These are phyloP conservation scores for Yoshiicerus persimilis DNA, from an alignment of 1,140 invertebrate genomes.

Conservation along the genomic window DNA sequence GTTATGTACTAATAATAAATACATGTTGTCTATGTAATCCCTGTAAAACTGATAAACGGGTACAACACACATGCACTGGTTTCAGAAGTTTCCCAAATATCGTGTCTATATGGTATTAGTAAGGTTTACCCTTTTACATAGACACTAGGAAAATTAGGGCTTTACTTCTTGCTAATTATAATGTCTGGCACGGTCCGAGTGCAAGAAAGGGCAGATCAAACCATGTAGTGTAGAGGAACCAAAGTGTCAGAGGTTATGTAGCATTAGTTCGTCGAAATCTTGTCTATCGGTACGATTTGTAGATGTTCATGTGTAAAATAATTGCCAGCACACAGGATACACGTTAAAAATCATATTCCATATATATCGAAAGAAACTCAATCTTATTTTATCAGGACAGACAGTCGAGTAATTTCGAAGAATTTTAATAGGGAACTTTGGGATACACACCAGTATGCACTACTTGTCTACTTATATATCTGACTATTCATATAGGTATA, in stretches of 20 bases:
- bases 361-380: neutral
- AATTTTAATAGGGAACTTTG: neutral
- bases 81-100: neutral
- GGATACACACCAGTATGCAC: neutral
- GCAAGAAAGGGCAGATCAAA: neutral
- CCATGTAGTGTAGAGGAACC: neutral
- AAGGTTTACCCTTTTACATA: neutral
- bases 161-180: neutral
- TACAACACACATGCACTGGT: neutral
- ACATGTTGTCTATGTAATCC: neutral
- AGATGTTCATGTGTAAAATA: neutral
- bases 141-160: neutral
- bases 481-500: neutral
- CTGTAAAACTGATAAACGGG: neutral
- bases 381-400: neutral
- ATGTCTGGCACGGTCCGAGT: slow-evolving; percentile 9
- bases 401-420: neutral
- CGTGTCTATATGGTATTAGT: neutral
- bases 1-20: neutral
- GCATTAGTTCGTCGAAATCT: neutral
- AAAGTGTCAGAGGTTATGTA: neutral
- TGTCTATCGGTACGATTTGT: neutral
- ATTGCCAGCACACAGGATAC: neutral
- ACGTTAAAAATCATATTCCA: neutral
- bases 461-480: neutral